Evolutionary conservation across 1,140 invertebrate species (phyloP).

Genomic region (Amyelois transitella): DNA sequence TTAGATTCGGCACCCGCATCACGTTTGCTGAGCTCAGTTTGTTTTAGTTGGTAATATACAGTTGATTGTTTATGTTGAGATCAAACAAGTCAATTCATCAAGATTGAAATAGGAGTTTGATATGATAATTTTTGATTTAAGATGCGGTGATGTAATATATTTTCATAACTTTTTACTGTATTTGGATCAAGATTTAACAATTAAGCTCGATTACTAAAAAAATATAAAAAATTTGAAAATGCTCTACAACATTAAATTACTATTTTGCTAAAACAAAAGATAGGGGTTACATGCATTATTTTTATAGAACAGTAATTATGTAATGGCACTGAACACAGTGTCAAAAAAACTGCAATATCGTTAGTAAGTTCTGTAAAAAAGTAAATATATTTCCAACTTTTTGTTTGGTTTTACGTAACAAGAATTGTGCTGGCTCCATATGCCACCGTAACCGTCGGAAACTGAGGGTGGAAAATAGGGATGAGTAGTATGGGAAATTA

Average conservation of each 20-base stretch:
- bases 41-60: constrained; percentile 1
- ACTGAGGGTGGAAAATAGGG: constrained; percentile 63
- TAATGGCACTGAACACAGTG: too few relatives aligned
- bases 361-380: too few relatives aligned
- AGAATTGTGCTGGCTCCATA: constrained; percentile 39
- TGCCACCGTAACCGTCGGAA: constrained; percentile 48
- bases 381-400: constrained; percentile 15
- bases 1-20: constrained; percentile 45
- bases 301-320: too few relatives aligned
- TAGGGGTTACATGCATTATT: too few relatives aligned
- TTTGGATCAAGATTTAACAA: too few relatives aligned
- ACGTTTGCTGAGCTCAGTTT: constrained; percentile 25
- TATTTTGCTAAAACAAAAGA: too few relatives aligned
- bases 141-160: too few relatives aligned
- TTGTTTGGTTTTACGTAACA: constrained; percentile 9
- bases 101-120: not conserved
- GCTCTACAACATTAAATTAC: too few relatives aligned
- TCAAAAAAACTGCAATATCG: too few relatives aligned
- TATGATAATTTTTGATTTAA: not conserved
- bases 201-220: too few relatives aligned
- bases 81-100: not conserved
- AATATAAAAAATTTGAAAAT: too few relatives aligned
- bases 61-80: not conserved
- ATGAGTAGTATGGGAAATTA: constrained; percentile 79
- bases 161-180: too few relatives aligned